A percentile compares a stretch with the other conserved stretches of the same genome.
Evolutionary conservation across 2,888 invertebrate species (phyloP).

Genomic region (Philaethria dido): DNA sequence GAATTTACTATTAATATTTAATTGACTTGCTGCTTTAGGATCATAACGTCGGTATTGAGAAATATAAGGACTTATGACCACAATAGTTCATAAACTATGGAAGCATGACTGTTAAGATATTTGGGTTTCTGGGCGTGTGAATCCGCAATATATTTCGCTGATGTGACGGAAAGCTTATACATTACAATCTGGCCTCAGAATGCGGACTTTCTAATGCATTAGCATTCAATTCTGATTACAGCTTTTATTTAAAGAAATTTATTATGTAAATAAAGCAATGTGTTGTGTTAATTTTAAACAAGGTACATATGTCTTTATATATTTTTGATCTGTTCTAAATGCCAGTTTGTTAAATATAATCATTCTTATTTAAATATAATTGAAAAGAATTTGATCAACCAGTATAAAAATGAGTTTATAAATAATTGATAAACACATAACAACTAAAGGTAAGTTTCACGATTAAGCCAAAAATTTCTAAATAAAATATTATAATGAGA

Average conservation of each 20-base stretch:
- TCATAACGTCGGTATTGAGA: not conserved
- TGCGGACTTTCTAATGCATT: constrained; percentile 33
- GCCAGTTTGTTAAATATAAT: too few relatives aligned
- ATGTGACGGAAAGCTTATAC: constrained; percentile 27
- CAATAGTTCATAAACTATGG: not conserved
- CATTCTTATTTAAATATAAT: not conserved
- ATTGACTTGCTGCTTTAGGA: not conserved
- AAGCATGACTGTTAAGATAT: constrained; percentile 7
- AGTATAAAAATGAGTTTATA: too few relatives aligned
- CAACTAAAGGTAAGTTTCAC: too few relatives aligned
- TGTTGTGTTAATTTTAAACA: too few relatives aligned
- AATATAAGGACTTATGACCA: not conserved
- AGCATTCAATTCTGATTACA: constrained; percentile 16
- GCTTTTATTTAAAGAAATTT: not conserved
- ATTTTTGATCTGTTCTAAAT: too few relatives aligned
- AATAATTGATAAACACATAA: too few relatives aligned
- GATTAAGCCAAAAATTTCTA: too few relatives aligned
- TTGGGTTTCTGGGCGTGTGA: constrained; percentile 36
- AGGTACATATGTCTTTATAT: not conserved
- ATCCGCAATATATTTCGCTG: constrained; percentile 32
- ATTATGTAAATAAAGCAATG: too few relatives aligned
- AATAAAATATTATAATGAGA: too few relatives aligned
- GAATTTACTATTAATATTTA: not conserved
- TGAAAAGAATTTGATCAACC: not conserved
- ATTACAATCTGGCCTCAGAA: constrained; percentile 31